phyloP scores from a whole-genome alignment of 2,797 vertebrate species.

The Gadopsis marmoratus region DNA sequence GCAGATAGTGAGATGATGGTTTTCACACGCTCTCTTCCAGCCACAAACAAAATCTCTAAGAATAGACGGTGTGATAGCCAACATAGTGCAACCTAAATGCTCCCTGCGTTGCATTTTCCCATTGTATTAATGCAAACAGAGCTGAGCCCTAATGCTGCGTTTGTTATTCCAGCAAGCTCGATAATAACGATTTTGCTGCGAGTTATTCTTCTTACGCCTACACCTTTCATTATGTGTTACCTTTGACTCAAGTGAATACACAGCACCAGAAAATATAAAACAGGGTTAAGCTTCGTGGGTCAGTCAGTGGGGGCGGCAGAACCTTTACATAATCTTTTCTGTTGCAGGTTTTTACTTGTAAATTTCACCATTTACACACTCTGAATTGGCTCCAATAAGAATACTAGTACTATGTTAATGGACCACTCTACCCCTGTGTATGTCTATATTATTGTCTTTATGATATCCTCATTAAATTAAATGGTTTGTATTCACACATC shows the following conservation, averaged over 20 bases:
- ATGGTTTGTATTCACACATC: conserved; percentile 20
- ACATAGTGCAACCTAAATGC: background rate
- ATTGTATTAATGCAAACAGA: background rate
- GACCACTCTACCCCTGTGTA: background rate
- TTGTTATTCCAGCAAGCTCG: conserved; percentile 4
- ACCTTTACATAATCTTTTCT: conserved; percentile 9
- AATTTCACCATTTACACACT: background rate
- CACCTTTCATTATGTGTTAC: conserved; percentile 4
- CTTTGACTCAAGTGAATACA: conserved; percentile 4
- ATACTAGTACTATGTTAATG: background rate
- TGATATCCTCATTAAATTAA: conserved; percentile 37
- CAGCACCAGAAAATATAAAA: conserved; percentile 4
- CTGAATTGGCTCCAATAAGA: background rate
- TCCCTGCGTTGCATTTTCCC: background rate
- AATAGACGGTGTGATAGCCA: conserved; percentile 5
- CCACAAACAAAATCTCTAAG: conserved; percentile 34
- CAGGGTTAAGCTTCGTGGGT: background rate
- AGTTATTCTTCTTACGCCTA: conserved; percentile 3
- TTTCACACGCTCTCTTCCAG: background rate
- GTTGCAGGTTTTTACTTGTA: background rate
- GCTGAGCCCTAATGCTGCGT: background rate
- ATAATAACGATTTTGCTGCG: background rate
- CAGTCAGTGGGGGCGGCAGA: conserved; percentile 10
- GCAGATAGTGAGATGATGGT: background rate
- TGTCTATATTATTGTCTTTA: conserved; percentile 25